Conservation (phyloP, 2,797 vertebrate genomes). For the Muscicapa striata region DNA sequence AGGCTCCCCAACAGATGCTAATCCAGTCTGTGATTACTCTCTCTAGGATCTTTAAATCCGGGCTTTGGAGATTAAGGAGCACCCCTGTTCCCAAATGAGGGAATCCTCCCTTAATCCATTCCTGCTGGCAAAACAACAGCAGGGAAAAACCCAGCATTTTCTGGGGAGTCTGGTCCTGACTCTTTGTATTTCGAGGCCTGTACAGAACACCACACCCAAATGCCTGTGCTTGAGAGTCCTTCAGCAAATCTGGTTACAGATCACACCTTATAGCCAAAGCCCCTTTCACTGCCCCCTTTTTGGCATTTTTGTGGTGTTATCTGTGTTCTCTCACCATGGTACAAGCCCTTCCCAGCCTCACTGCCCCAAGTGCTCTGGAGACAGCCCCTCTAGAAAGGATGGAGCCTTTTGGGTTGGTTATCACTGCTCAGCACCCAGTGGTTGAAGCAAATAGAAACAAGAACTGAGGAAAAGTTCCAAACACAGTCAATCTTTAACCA, state of each 20-base stretch:
- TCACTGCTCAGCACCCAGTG: background rate
- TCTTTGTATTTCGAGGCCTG: background rate
- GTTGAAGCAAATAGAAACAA: background rate
- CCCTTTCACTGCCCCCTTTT: background rate
- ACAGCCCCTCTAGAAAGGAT: background rate
- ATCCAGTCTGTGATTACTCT: conserved; percentile 41
- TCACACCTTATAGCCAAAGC: background rate
- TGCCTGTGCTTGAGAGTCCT: background rate
- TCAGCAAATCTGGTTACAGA: background rate
- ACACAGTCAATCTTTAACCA: background rate
- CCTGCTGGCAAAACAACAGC: background rate
- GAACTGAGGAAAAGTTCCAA: background rate
- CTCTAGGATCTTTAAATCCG: conserved; percentile 39
- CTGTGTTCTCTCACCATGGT: background rate
- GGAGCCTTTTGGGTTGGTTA: background rate
- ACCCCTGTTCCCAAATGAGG: background rate
- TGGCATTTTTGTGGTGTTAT: fast-evolving
- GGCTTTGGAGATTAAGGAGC: conserved; percentile 40
- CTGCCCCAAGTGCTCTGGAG: background rate
- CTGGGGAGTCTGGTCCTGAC: background rate
- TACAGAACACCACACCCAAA: background rate
- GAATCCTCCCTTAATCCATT: conserved; percentile 37
- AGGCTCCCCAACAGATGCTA: background rate
- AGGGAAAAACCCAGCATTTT: background rate
- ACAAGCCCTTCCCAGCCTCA: background rate